Evolutionary conservation across 1,140 invertebrate species (phyloP).

Genomic region (Prorops nasuta): DNA sequence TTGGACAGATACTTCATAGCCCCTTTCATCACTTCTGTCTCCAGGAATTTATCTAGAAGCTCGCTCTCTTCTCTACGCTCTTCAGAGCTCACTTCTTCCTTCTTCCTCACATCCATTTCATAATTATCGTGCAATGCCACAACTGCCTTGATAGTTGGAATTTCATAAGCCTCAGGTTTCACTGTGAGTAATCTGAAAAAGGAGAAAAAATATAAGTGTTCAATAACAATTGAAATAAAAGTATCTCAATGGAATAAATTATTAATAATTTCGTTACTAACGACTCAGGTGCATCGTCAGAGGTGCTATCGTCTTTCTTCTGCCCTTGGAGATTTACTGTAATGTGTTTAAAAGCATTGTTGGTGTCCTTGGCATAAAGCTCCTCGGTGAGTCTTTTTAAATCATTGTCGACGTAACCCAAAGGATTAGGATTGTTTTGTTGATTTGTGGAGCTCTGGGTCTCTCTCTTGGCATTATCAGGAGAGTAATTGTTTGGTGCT

Average conservation of each 20-base stretch:
- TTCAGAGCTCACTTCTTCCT: slow-evolving; percentile 59
- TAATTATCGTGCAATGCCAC: slow-evolving; percentile 55
- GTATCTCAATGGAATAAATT: not conserved
- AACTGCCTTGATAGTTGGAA: slow-evolving; percentile 53
- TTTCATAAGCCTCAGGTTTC: slow-evolving; percentile 46
- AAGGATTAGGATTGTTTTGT: slow-evolving; percentile 32
- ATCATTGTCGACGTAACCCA: slow-evolving; percentile 44
- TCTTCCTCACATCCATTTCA: slow-evolving; percentile 52
- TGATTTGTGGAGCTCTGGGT: slow-evolving; percentile 18
- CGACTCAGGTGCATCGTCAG: slow-evolving; percentile 51
- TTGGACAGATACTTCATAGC: slow-evolving; percentile 60
- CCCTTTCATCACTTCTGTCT: slow-evolving; percentile 61
- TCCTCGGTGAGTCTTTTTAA: slow-evolving; percentile 49
- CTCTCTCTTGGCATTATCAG: not conserved
- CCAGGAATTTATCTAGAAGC: slow-evolving; percentile 61
- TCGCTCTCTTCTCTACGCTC: slow-evolving; percentile 60
- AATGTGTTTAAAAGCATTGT: slow-evolving; percentile 52
- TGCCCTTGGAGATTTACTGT: slow-evolving; percentile 51
- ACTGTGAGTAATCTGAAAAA: slow-evolving; percentile 45
- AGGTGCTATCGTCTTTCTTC: slow-evolving; percentile 46
- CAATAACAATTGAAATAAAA: slow-evolving; percentile 1
- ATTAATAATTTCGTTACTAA: slow-evolving; percentile 29
- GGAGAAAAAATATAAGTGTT: slow-evolving; percentile 5
- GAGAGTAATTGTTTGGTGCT: slow-evolving; percentile 13
- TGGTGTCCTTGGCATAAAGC: slow-evolving; percentile 48